Percentiles rank a stretch among this genome's conserved stretches.
Evolutionary conservation across 2,113 vertebrate species (phyloP).

Genomic region (Paraplagusia blochii): DNA sequence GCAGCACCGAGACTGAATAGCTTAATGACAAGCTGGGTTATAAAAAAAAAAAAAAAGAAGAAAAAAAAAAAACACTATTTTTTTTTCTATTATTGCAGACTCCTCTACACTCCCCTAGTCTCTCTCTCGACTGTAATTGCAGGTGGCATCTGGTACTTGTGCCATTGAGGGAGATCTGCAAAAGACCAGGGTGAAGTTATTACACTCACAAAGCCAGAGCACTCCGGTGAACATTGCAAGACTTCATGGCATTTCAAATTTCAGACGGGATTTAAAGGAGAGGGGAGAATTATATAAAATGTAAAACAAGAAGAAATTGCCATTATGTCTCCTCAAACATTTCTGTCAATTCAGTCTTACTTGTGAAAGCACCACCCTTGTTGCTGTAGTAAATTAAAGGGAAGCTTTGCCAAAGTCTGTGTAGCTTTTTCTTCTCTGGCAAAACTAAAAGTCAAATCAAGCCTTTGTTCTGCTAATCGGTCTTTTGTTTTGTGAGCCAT

Average conservation of each 20-base stretch:
- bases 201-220: constrained; percentile 56
- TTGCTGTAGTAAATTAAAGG: constrained; percentile 1
- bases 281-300: constrained; percentile 33
- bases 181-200: constrained; percentile 46
- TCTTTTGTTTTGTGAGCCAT: constrained; percentile 3
- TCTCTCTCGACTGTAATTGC: constrained; percentile 48
- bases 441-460: too few species aligned
- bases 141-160: constrained; percentile 62
- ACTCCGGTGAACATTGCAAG: constrained; percentile 57
- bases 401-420: too few species aligned
- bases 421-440: too few species aligned
- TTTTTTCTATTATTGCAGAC: constrained; percentile 5
- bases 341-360: constrained; percentile 12
- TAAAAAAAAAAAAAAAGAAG: too few species aligned
- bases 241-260: constrained; percentile 55
- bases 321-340: constrained; percentile 21
- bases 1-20: constrained; percentile 43
- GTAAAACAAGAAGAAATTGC: constrained; percentile 31
- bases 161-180: constrained; percentile 46
- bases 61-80: constrained; percentile 27
- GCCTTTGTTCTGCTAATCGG: neutral
- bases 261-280: constrained; percentile 47
- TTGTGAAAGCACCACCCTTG: constrained; percentile 12
- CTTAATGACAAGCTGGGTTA: constrained; percentile 31
- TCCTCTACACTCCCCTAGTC: constrained; percentile 1